These are phyloP conservation scores for Tenthredo amoena DNA, from an alignment of 2,888 invertebrate genomes.

Conservation along the genomic window DNA sequence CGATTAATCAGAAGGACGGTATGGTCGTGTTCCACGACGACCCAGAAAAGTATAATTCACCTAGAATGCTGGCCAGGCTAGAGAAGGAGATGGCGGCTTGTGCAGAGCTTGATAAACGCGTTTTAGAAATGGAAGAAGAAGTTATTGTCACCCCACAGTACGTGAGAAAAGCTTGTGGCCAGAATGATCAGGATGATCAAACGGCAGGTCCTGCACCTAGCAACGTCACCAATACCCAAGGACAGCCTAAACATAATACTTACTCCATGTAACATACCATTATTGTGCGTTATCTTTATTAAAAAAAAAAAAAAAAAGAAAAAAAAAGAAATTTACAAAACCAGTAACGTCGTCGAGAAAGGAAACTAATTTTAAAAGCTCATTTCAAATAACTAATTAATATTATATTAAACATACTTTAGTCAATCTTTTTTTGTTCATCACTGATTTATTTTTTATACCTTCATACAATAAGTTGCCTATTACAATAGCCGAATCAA, in stretches of 20 bases:
- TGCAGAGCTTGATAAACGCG: slow-evolving; percentile 92
- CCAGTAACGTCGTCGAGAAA: slow-evolving; percentile 55
- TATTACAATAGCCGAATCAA: not conserved
- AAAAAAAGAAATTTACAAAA: slow-evolving; percentile 55
- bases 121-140: slow-evolving; percentile 96
- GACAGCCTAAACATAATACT: slow-evolving; percentile 74
- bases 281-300: slow-evolving; percentile 70
- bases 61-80: slow-evolving; percentile 91
- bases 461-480: not conserved
- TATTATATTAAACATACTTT: slow-evolving; percentile 29
- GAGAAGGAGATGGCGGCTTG: slow-evolving; percentile 93
- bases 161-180: slow-evolving; percentile 81
- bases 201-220: slow-evolving; percentile 70
- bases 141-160: slow-evolving; percentile 94
- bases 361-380: slow-evolving; percentile 53
- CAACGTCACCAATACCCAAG: slow-evolving; percentile 73
- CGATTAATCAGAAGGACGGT: slow-evolving; percentile 98
- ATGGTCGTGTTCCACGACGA: slow-evolving; percentile 98
- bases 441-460: slow-evolving; percentile 8
- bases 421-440: slow-evolving; percentile 5
- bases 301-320: slow-evolving; percentile 61
- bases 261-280: slow-evolving; percentile 76
- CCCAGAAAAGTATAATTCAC: slow-evolving; percentile 96
- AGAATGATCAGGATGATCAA: slow-evolving; percentile 75
- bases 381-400: slow-evolving; percentile 58